Conservation (phyloP, 1,140 invertebrate genomes). For the Apis cerana region DNA sequence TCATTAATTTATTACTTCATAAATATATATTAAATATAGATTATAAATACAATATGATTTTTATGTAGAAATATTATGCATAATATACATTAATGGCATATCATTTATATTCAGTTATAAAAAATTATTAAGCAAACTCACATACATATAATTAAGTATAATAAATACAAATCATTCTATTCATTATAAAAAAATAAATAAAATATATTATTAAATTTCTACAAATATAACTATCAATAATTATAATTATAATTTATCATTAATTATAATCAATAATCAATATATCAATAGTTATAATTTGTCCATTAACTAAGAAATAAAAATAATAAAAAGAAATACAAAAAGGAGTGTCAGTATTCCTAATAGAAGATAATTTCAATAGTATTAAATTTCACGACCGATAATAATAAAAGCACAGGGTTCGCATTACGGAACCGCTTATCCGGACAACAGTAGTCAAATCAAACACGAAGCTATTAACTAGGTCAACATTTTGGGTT, state of each 20-base stretch:
- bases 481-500: conserved; percentile 73
- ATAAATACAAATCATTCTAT: neutral
- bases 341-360: conserved; percentile 24
- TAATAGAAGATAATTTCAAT: conserved; percentile 46
- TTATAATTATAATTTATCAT: no score
- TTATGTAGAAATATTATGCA: neutral
- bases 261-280: neutral
- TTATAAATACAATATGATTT: neutral
- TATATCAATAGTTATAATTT: neutral
- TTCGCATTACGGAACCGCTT: conserved; percentile 66
- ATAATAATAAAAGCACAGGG: conserved; percentile 45
- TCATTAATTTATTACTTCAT: neutral
- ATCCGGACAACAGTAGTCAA: conserved; percentile 75
- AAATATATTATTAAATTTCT: neutral
- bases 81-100: neutral
- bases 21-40: neutral
- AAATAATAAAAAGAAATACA: neutral
- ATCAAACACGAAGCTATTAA: conserved; percentile 77
- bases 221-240: neutral
- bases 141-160: neutral
- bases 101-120: neutral
- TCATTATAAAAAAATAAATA: neutral
- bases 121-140: neutral
- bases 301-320: conserved; percentile 7
- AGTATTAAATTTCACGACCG: conserved; percentile 32